Evolutionary conservation across 1,140 invertebrate species (phyloP).

Genomic region (Anadara kagoshimensis): DNA sequence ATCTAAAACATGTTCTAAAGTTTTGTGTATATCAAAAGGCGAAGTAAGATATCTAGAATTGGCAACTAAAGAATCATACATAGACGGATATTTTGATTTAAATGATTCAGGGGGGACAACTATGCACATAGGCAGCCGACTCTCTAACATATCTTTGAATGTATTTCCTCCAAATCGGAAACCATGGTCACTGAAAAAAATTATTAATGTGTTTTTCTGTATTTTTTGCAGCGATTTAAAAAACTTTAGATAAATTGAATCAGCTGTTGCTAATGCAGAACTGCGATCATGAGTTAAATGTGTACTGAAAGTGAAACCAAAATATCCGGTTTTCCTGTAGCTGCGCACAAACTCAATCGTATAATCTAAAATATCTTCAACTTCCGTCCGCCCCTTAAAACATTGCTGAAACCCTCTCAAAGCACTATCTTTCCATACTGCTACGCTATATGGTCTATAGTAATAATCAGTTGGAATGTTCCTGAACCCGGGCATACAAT

Average conservation of each 20-base stretch:
- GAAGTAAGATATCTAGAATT: constrained; percentile 78
- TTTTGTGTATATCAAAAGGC: constrained; percentile 74
- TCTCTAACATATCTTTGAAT: constrained; percentile 89
- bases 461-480: constrained; percentile 75
- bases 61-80: constrained; percentile 80
- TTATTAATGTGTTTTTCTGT: constrained; percentile 78
- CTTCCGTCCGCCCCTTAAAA: constrained; percentile 60
- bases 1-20: constrained; percentile 67
- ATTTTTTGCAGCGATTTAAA: constrained; percentile 58
- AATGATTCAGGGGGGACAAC: constrained; percentile 86
- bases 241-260: constrained; percentile 62
- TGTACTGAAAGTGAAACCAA: constrained; percentile 71
- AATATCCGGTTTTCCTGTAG: constrained; percentile 59
- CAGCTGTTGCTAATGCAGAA: constrained; percentile 58
- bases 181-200: constrained; percentile 94
- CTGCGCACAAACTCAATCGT: constrained; percentile 56
- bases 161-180: constrained; percentile 90
- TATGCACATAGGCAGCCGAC: constrained; percentile 89
- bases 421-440: constrained; percentile 59
- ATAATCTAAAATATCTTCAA: constrained; percentile 68
- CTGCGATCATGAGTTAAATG: constrained; percentile 70
- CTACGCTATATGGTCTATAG: constrained; percentile 68
- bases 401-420: constrained; percentile 67
- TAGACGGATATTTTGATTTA: constrained; percentile 78
- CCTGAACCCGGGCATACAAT: constrained; percentile 73